phyloP scores from a whole-genome alignment of 2,888 invertebrate species.

The Cephus spinipes region DNA sequence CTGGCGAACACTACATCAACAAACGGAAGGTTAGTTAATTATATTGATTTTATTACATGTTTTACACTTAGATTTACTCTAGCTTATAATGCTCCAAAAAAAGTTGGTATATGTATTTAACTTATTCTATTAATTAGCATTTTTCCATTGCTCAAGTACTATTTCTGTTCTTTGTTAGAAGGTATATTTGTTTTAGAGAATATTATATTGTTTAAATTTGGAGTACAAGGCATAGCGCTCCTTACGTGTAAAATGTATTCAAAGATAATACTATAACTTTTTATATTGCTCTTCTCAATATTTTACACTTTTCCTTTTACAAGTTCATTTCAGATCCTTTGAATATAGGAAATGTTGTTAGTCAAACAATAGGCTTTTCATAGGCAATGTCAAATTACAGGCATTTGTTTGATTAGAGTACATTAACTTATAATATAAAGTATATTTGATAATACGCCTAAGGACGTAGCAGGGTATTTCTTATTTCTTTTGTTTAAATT shows the following conservation, averaged over 20 bases:
- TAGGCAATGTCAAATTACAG: not conserved
- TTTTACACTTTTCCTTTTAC: not conserved
- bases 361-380: not conserved
- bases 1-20: conserved; percentile 72
- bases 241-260: not conserved
- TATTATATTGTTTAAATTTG: not conserved
- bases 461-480: not conserved
- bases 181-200: not conserved
- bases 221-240: not conserved
- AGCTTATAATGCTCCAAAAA: not conserved
- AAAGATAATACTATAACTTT: not conserved
- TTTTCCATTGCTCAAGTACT: not conserved
- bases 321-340: not conserved
- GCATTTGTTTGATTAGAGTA: not conserved
- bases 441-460: not conserved
- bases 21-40: conserved; percentile 68
- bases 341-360: not conserved
- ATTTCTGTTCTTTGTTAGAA: not conserved
- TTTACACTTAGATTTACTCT: not conserved
- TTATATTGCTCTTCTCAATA: not conserved
- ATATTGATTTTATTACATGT: not conserved
- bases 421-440: not conserved
- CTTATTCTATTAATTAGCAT: not conserved
- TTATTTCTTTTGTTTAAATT: not conserved
- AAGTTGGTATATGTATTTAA: not conserved